Evolutionary conservation across 2,888 invertebrate genomes (phyloP).

Genomic region (Amiota minor): DNA sequence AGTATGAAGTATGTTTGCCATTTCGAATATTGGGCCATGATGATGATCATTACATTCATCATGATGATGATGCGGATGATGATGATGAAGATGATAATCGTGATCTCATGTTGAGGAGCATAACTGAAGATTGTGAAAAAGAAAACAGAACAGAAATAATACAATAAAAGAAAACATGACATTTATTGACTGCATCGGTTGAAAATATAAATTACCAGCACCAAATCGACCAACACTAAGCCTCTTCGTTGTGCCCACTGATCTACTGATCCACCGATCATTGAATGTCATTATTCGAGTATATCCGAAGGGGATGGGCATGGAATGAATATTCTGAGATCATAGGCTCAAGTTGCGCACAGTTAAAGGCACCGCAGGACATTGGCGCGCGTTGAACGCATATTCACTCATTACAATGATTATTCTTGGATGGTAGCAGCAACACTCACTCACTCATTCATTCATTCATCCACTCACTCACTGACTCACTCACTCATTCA

Average conservation of each 20-base stretch:
- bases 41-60: not conserved
- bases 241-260: slow-evolving; percentile 50
- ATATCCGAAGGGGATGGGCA: not conserved
- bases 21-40: slow-evolving; percentile 64
- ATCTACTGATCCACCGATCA: slow-evolving; percentile 1
- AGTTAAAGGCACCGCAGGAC: slow-evolving; percentile 54
- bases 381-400: slow-evolving; percentile 46
- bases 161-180: slow-evolving; percentile 62
- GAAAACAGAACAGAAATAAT: slow-evolving; percentile 10
- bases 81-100: slow-evolving; percentile 1
- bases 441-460: not conserved
- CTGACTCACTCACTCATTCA: not conserved
- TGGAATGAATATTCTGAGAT: slow-evolving; percentile 17
- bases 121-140: too few relatives aligned
- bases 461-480: not conserved
- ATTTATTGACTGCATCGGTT: slow-evolving; percentile 70
- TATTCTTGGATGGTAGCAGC: slow-evolving; percentile 38
- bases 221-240: slow-evolving; percentile 32
- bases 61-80: not conserved
- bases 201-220: slow-evolving; percentile 64
- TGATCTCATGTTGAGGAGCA: too few relatives aligned
- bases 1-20: slow-evolving; percentile 64
- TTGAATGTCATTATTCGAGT: slow-evolving; percentile 6
- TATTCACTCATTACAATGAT: slow-evolving; percentile 63
- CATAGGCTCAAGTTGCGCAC: not conserved